These are phyloP conservation scores for Hybognathus amarus DNA, from an alignment of 2,797 vertebrate species.

Conservation along the genomic window DNA sequence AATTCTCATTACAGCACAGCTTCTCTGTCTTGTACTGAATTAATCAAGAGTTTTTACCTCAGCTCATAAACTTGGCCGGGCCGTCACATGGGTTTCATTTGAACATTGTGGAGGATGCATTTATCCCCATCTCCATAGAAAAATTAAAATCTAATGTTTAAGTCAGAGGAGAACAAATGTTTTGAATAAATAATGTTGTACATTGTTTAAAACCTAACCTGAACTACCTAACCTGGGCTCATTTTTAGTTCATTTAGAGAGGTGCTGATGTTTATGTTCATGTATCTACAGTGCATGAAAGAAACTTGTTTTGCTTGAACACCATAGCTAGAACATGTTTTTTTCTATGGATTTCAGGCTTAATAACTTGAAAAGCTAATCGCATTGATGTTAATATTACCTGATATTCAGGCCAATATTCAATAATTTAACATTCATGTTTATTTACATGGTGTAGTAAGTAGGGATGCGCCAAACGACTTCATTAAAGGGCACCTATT, in stretches of 20 bases:
- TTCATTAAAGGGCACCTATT: too few species aligned
- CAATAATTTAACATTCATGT: too few species aligned
- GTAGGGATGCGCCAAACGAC: too few species aligned
- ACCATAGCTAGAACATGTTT: not conserved
- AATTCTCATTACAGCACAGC: slow-evolving; percentile 58
- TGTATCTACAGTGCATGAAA: not conserved
- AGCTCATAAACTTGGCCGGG: not conserved
- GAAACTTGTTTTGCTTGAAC: not conserved
- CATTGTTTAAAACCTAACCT: not conserved
- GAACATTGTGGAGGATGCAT: not conserved
- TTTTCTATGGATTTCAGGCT: not conserved
- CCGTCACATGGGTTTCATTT: not conserved
- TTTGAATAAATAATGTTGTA: not conserved
- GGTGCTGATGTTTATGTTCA: not conserved
- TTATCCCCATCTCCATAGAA: not conserved
- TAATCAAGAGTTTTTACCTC: slow-evolving; percentile 1
- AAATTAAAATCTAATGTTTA: not conserved
- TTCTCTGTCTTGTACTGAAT: slow-evolving; percentile 13
- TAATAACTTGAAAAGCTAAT: not conserved
- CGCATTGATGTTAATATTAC: too few species aligned
- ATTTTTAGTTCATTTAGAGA: not conserved
- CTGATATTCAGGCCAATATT: too few species aligned
- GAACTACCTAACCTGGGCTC: not conserved
- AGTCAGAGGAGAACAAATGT: not conserved
- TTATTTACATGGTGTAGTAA: too few species aligned